phyloP scores from a whole-genome alignment of 2,113 vertebrate genomes.

The Ancistrus triradiatus region DNA sequence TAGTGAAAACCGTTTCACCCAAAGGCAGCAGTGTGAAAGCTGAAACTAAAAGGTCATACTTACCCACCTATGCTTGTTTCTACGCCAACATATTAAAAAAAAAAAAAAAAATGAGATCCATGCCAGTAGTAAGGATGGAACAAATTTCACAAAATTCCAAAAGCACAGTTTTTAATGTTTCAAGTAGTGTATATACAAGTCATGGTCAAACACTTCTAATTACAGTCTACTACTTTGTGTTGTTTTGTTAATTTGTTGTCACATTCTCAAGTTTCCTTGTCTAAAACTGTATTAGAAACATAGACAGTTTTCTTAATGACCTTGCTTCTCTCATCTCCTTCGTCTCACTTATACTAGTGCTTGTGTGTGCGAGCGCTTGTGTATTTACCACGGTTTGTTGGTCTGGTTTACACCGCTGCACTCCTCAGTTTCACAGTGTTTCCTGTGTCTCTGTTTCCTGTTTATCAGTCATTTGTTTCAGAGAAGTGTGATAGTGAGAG shows the following conservation, averaged over 20 bases:
- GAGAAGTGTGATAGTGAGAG: conserved; percentile 64
- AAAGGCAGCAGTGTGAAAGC: conserved; percentile 10
- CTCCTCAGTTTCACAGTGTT: conserved; percentile 68
- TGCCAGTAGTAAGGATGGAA: no score
- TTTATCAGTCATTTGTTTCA: conserved; percentile 73
- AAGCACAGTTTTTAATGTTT: no score
- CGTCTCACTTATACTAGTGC: conserved; percentile 2
- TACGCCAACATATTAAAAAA: no score
- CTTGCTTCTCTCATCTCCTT: neutral
- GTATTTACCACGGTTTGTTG: conserved; percentile 52
- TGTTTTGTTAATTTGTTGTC: neutral
- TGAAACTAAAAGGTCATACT: neutral
- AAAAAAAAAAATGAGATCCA: no score
- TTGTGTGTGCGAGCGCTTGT: conserved; percentile 23
- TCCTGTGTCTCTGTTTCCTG: conserved; percentile 78
- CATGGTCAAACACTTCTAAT: no score
- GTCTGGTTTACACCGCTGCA: conserved; percentile 55
- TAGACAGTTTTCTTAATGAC: conserved; percentile 30
- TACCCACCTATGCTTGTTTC: conserved; percentile 1
- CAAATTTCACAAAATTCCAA: no score
- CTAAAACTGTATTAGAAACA: neutral
- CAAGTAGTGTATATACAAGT: no score
- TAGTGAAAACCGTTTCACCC: conserved; percentile 15
- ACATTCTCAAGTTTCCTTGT: neutral
- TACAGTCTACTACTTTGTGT: neutral